These are phyloP conservation scores for Leptopilina myrica DNA, from an alignment of 2,888 invertebrate species.

Conservation along the genomic window DNA sequence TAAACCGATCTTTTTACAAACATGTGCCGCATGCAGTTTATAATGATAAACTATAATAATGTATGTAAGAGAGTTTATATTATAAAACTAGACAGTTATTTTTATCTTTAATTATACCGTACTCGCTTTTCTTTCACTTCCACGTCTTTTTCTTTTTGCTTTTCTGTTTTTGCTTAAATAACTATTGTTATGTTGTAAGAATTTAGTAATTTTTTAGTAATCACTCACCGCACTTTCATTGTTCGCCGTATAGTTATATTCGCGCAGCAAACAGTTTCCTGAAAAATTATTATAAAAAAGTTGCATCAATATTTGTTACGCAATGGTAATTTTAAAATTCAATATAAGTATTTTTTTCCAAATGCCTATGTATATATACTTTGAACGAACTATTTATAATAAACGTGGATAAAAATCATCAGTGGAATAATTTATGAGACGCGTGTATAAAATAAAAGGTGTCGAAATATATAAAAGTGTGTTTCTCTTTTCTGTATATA, in stretches of 20 bases:
- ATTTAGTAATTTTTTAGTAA: slow-evolving; percentile 23
- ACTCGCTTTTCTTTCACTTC: slow-evolving; percentile 1
- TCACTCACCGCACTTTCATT: neutral
- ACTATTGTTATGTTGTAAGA: slow-evolving; percentile 19
- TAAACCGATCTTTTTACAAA: neutral
- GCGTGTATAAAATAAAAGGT: neutral
- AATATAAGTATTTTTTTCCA: neutral
- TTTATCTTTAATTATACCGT: neutral
- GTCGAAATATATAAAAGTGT: slow-evolving; percentile 1
- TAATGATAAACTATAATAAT: neutral
- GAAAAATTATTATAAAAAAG: slow-evolving; percentile 1
- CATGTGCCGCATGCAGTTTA: neutral
- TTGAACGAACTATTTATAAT: too few relatives aligned
- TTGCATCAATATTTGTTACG: slow-evolving; percentile 9
- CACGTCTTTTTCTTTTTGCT: neutral
- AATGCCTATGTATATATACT: neutral
- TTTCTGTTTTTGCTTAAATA: neutral
- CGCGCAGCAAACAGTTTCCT: slow-evolving; percentile 1
- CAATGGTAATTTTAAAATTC: neutral
- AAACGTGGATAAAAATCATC: neutral
- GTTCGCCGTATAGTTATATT: neutral
- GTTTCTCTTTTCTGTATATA: neutral
- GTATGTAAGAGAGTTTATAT: neutral
- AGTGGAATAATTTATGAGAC: neutral
- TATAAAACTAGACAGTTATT: neutral